A percentile compares a stretch with the other conserved stretches of the same genome.
phyloP scores from a whole-genome alignment of 2,113 vertebrate genomes.

The Aegotheles bennettii region DNA sequence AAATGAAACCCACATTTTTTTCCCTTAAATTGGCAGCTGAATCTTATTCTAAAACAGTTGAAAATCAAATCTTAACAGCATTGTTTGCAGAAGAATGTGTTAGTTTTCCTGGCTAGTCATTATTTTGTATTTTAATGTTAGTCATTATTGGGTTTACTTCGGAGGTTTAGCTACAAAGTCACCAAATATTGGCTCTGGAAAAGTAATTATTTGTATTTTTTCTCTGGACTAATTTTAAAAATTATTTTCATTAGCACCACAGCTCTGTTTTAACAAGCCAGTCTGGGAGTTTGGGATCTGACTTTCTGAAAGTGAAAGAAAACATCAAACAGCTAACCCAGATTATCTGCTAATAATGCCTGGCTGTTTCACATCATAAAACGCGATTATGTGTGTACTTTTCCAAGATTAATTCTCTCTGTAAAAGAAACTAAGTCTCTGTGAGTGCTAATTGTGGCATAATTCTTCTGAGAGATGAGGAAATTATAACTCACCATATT shows the following conservation, averaged over 20 bases:
- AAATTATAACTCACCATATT: background rate
- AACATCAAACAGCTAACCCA: background rate
- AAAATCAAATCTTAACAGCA: background rate
- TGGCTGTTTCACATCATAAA: background rate
- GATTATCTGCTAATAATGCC: constrained; percentile 9
- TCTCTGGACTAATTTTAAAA: background rate
- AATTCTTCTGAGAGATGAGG: background rate
- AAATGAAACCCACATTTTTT: background rate
- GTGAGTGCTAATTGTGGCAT: background rate
- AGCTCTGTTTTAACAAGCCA: background rate
- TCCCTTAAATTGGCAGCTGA: background rate
- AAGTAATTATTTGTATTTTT: background rate
- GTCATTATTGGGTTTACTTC: background rate
- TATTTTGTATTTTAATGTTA: background rate
- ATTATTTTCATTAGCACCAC: background rate
- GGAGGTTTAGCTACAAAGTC: background rate
- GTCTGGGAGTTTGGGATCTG: background rate
- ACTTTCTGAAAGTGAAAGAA: constrained; percentile 28
- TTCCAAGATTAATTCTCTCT: background rate
- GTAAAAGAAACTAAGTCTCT: background rate
- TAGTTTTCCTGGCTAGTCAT: background rate
- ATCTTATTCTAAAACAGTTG: background rate
- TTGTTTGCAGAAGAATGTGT: background rate
- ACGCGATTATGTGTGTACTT: background rate
- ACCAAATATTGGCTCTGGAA: background rate